A percentile compares a stretch with the other conserved stretches of the same genome.
phyloP scores from a whole-genome alignment of 1,140 invertebrate genomes.

The Brachionus plicatilis region DNA sequence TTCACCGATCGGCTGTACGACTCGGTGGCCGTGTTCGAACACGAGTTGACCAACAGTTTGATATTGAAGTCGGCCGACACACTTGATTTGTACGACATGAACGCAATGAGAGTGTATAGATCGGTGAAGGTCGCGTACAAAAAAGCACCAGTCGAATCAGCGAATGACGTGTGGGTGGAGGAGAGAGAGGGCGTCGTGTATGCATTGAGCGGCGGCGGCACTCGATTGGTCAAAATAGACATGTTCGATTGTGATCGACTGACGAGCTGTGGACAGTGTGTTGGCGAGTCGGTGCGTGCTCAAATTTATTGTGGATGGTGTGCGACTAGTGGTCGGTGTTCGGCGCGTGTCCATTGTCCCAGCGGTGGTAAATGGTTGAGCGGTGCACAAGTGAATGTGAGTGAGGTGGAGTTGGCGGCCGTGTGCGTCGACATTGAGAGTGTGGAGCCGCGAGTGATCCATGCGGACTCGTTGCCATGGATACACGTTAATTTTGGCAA shows the following conservation, averaged over 20 bases:
- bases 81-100: neutral
- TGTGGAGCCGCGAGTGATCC: neutral
- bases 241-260: neutral
- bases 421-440: neutral
- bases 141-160: no score
- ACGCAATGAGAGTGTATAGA: neutral
- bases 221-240: neutral
- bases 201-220: neutral
- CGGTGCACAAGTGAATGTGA: no score
- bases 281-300: neutral
- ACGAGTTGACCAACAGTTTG: neutral
- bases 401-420: neutral
- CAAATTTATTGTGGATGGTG: conserved; percentile 16
- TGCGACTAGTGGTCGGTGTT: neutral
- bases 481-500: neutral
- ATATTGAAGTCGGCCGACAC: neutral
- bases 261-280: neutral
- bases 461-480: neutral
- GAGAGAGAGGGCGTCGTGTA: neutral
- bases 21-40: neutral
- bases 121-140: neutral
- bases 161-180: no score
- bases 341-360: neutral
- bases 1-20: neutral
- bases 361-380: neutral